A percentile compares a stretch with the other conserved stretches of the same genome.
phyloP scores from a whole-genome alignment of 2,888 invertebrate species.

The Ligdia adustata region DNA sequence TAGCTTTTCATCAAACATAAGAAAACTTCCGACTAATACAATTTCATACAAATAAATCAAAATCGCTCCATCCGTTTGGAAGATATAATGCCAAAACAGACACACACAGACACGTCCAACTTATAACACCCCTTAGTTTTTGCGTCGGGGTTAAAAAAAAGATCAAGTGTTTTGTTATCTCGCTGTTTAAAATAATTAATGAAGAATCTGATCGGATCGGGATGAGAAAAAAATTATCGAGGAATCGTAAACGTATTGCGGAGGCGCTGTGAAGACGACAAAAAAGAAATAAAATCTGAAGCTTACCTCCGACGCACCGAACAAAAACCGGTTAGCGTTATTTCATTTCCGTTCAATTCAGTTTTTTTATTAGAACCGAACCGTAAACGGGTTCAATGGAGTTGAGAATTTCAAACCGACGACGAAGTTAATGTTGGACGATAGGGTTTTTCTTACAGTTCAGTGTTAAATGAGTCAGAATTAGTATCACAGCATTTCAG shows the following conservation, averaged over 20 bases:
- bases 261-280: conserved; percentile 50
- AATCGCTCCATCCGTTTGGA: no score
- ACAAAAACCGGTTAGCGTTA: conserved; percentile 78
- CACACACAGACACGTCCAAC: no score
- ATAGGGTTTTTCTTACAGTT: conserved; percentile 28
- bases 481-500: neutral
- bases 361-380: conserved; percentile 74
- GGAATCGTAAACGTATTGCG: conserved; percentile 36
- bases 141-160: no score
- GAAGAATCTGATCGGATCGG: conserved; percentile 8
- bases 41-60: no score
- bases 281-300: conserved; percentile 57
- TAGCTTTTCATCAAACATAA: no score
- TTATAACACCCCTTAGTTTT: no score
- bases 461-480: conserved; percentile 19
- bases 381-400: conserved; percentile 72
- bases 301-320: conserved; percentile 59
- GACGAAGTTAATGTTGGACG: conserved; percentile 29
- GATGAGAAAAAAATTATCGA: conserved; percentile 29
- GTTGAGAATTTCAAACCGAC: conserved; percentile 42
- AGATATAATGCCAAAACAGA: no score
- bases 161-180: conserved; percentile 7
- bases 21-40: no score
- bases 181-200: conserved; percentile 16
- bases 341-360: conserved; percentile 82